Percentiles rank a stretch among this genome's conserved stretches.
Evolutionary conservation across 2,113 vertebrate species (phyloP).

Genomic region (Halcyon senegalensis): DNA sequence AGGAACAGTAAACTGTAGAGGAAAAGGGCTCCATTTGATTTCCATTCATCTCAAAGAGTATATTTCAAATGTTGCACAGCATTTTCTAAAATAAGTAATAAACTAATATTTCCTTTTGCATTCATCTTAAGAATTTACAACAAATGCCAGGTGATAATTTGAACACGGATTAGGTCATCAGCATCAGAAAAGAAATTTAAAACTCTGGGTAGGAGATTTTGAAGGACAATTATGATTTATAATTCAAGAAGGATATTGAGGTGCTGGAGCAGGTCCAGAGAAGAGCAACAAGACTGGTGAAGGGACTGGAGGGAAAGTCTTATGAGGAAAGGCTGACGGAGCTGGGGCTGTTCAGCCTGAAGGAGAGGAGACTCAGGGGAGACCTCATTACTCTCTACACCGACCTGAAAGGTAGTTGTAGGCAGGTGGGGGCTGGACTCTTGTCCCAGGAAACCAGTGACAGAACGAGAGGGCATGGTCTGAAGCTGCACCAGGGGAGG

Average conservation of each 20-base stretch:
- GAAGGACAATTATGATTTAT: background rate
- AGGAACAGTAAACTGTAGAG: background rate
- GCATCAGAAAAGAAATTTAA: background rate
- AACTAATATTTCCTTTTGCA: background rate
- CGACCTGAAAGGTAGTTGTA: too few relatives aligned
- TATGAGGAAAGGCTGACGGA: too few relatives aligned
- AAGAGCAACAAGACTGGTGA: too few relatives aligned
- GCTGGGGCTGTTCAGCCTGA: too few relatives aligned
- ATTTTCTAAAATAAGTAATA: background rate
- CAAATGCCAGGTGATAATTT: background rate
- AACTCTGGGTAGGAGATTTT: background rate
- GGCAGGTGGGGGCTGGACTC: too few relatives aligned
- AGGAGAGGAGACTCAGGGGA: too few relatives aligned
- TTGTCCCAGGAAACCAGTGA: too few relatives aligned
- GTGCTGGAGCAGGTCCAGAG: too few relatives aligned
- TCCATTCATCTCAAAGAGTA: background rate
- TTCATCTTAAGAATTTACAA: background rate
- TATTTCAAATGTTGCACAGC: background rate
- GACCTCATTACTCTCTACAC: too few relatives aligned
- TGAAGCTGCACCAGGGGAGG: too few relatives aligned
- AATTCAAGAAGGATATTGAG: background rate
- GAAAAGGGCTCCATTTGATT: background rate
- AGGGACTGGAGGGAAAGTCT: too few relatives aligned
- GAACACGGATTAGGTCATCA: background rate
- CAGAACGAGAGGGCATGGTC: too few relatives aligned